Evolutionary conservation across 1,140 invertebrate genomes (phyloP).

Genomic region (Thaumetopoea pityocampa): DNA sequence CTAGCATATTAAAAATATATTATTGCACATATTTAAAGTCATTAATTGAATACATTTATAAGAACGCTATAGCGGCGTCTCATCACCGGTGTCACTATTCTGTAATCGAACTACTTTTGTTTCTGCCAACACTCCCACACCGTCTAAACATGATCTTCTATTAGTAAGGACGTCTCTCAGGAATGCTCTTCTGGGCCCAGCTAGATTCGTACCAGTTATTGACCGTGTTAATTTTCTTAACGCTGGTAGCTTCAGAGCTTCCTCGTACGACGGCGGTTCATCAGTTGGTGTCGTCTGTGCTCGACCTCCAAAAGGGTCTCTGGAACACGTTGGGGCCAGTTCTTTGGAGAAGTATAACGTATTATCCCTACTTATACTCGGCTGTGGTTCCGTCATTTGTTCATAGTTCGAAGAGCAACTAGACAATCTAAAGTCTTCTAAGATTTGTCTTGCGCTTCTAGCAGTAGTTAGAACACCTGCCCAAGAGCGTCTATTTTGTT

Average conservation of each 20-base stretch:
- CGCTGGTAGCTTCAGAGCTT: constrained; percentile 73
- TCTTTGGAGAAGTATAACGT: constrained; percentile 79
- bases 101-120: constrained; percentile 59
- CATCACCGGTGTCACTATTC: constrained; percentile 51
- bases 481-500: constrained; percentile 63
- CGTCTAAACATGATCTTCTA: constrained; percentile 71
- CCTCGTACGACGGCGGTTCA: constrained; percentile 73
- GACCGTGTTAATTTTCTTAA: constrained; percentile 74
- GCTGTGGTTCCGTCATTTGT: constrained; percentile 49
- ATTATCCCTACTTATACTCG: constrained; percentile 44
- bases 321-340: constrained; percentile 77
- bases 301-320: constrained; percentile 78
- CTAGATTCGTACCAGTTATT: constrained; percentile 66
- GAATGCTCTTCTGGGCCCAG: constrained; percentile 61
- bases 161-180: constrained; percentile 69
- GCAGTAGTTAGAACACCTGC: constrained; percentile 57
- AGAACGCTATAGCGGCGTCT: constrained; percentile 64
- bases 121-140: constrained; percentile 60
- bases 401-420: constrained; percentile 45
- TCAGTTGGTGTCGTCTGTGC: constrained; percentile 71
- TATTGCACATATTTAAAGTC: constrained; percentile 60
- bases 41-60: constrained; percentile 28
- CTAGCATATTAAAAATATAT: constrained; percentile 38
- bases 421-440: constrained; percentile 52
- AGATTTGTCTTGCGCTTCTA: constrained; percentile 56